Conservation (phyloP, 1,140 invertebrate species). For the Ostrea denselamellosa region DNA sequence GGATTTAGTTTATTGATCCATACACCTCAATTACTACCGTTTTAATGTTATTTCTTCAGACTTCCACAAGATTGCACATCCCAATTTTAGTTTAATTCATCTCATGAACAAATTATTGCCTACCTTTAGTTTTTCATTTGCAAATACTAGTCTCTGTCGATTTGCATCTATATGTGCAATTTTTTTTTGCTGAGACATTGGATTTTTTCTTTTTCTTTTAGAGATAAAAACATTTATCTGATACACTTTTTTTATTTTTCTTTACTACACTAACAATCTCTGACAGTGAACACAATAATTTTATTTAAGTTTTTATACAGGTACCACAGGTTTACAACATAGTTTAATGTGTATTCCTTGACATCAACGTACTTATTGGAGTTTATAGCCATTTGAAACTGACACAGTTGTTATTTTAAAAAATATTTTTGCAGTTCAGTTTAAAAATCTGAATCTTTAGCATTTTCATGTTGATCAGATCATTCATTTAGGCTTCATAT, state of each 20-base stretch:
- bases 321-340: conserved; percentile 24
- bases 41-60: too few species aligned
- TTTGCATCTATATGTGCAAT: not conserved
- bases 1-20: not conserved
- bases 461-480: not conserved
- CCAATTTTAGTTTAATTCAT: not conserved
- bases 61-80: not conserved
- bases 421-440: not conserved
- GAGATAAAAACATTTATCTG: conserved; percentile 23
- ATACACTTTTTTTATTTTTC: not conserved
- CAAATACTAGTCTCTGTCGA: not conserved
- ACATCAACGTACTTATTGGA: not conserved
- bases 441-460: not conserved
- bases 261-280: not conserved
- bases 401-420: not conserved
- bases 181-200: conserved; percentile 15
- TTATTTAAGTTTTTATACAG: conserved; percentile 22
- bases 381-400: conserved; percentile 21
- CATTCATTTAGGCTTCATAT: not conserved
- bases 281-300: conserved; percentile 34
- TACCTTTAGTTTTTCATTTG: conserved; percentile 2
- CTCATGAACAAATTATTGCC: not conserved
- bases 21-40: not conserved
- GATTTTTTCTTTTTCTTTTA: conserved; percentile 27
- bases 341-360: conserved; percentile 17